Conservation (phyloP, 35 echinoderm and acorn worm genomes). For the Hemicentrotus pulcherrimus region DNA sequence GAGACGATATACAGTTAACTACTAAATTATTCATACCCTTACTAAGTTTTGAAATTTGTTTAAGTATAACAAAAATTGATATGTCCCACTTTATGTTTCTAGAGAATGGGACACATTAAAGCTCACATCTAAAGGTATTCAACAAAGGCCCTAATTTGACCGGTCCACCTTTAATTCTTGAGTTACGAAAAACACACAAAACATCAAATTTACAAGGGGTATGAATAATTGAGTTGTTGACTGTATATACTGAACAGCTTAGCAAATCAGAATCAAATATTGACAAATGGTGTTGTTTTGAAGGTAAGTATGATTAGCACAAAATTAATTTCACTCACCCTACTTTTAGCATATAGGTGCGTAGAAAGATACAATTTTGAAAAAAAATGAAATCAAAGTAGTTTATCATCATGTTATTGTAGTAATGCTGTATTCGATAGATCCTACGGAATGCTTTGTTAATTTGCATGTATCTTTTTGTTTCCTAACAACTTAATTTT, state of each 20-base stretch:
- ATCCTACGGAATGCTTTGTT: slow-evolving; percentile 26
- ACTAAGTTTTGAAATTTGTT: too few relatives aligned
- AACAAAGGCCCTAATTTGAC: too few relatives aligned
- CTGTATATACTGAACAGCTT: neutral
- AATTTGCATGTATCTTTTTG: slow-evolving; percentile 67
- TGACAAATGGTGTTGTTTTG: neutral
- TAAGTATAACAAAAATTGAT: too few relatives aligned
- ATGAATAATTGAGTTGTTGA: neutral
- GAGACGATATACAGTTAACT: too few relatives aligned
- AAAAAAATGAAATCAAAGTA: neutral
- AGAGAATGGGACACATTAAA: too few relatives aligned
- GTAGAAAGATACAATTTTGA: neutral
- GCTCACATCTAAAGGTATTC: too few relatives aligned
- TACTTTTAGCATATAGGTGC: neutral
- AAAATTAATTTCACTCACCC: neutral
- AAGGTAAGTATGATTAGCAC: neutral
- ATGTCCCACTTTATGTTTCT: too few relatives aligned
- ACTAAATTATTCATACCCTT: too few relatives aligned
- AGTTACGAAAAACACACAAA: too few relatives aligned
- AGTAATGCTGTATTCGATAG: neutral
- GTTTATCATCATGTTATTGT: neutral
- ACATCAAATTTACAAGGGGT: too few relatives aligned
- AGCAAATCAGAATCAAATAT: neutral
- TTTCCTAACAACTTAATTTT: slow-evolving; percentile 48
- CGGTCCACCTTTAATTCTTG: too few relatives aligned